Evolutionary conservation across 2,888 invertebrate genomes (phyloP).

Genomic region (Mythimna loreyi): DNA sequence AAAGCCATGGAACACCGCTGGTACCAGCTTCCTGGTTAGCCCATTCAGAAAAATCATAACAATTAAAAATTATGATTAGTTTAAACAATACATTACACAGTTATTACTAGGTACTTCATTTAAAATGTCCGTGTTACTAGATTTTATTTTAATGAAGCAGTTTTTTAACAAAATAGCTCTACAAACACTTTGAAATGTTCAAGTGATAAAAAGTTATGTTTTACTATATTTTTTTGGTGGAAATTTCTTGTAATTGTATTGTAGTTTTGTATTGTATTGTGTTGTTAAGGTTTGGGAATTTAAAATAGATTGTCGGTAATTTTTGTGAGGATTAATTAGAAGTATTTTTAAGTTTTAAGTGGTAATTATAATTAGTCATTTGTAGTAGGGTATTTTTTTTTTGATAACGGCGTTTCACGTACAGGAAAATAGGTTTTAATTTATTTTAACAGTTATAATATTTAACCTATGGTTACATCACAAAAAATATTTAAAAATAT

Average conservation of each 20-base stretch:
- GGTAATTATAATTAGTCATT: background rate
- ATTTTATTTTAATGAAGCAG: slow-evolving; percentile 47
- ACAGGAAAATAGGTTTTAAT: too few species aligned
- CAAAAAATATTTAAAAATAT: too few species aligned
- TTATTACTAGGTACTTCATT: slow-evolving; percentile 31
- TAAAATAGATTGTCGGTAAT: slow-evolving; percentile 10
- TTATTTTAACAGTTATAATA: too few species aligned
- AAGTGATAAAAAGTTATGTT: slow-evolving; percentile 25
- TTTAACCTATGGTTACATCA: too few species aligned
- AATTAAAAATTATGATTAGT: slow-evolving; percentile 45
- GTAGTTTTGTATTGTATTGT: slow-evolving; percentile 8
- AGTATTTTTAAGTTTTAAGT: slow-evolving; percentile 27
- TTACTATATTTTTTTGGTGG: slow-evolving; percentile 3
- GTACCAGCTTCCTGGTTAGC: slow-evolving; percentile 50
- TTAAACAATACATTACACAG: slow-evolving; percentile 47
- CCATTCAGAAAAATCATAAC: slow-evolving; percentile 42
- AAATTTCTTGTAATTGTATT: slow-evolving; percentile 20
- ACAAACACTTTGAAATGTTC: slow-evolving; percentile 42
- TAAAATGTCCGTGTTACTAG: slow-evolving; percentile 39
- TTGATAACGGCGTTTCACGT: background rate
- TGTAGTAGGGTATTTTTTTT: background rate
- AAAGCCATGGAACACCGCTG: slow-evolving; percentile 44
- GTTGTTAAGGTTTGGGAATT: slow-evolving; percentile 1
- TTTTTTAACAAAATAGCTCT: slow-evolving; percentile 35
- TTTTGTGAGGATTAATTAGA: slow-evolving; percentile 1